Percentiles rank a stretch among this genome's conserved stretches.
phyloP scores from a whole-genome alignment of 2,888 invertebrate species.

The Copidosoma aretas region DNA sequence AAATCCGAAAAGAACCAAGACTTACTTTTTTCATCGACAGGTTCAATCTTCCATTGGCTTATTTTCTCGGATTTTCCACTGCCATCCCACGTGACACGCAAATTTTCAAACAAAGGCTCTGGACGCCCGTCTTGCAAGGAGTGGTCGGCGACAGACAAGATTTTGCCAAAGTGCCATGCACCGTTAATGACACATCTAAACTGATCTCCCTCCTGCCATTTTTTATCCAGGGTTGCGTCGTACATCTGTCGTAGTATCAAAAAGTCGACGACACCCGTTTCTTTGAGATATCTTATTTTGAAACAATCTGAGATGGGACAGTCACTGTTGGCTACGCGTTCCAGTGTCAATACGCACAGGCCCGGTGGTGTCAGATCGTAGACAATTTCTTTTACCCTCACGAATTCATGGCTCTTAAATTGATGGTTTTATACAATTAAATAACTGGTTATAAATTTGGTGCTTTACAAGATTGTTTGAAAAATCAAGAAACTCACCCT shows the following conservation, averaged over 20 bases:
- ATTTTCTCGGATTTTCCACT: slow-evolving; percentile 88
- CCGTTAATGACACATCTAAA: slow-evolving; percentile 96
- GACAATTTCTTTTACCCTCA: slow-evolving; percentile 87
- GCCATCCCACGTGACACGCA: slow-evolving; percentile 81
- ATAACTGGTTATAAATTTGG: not conserved
- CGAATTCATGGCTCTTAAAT: slow-evolving; percentile 75
- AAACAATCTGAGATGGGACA: slow-evolving; percentile 71
- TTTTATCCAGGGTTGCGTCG: slow-evolving; percentile 78
- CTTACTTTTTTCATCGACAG: slow-evolving; percentile 74
- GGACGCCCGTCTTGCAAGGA: slow-evolving; percentile 72
- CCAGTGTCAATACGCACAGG: slow-evolving; percentile 84
- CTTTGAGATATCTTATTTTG: slow-evolving; percentile 92
- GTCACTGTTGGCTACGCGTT: slow-evolving; percentile 66
- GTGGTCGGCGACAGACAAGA: slow-evolving; percentile 68
- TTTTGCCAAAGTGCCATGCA: slow-evolving; percentile 93
- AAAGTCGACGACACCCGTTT: slow-evolving; percentile 96
- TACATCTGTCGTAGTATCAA: slow-evolving; percentile 89
- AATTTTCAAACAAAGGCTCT: slow-evolving; percentile 80
- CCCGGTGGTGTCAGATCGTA: slow-evolving; percentile 92
- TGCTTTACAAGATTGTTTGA: not conserved
- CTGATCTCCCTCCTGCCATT: slow-evolving; percentile 81
- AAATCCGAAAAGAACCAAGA: slow-evolving; percentile 15
- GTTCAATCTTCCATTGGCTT: slow-evolving; percentile 96
- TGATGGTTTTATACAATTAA: not conserved
- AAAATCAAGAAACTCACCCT: not conserved